These are phyloP conservation scores for Suillia variegata DNA, from an alignment of 2,888 invertebrate species.

Conservation along the genomic window DNA sequence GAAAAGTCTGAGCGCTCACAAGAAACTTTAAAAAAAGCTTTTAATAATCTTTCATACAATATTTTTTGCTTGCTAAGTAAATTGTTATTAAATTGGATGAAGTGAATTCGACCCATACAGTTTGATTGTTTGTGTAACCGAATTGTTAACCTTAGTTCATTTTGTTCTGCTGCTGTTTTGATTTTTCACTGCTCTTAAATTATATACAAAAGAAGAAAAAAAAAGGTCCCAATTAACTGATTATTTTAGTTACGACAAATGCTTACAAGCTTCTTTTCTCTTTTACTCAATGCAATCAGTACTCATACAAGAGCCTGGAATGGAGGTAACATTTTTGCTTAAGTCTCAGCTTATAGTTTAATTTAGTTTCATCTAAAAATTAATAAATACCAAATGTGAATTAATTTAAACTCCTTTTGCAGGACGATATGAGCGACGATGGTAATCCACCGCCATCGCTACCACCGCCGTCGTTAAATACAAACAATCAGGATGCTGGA, in stretches of 20 bases:
- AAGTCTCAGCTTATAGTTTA: background rate
- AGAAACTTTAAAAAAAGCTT: too few relatives aligned
- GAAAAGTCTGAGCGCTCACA: too few relatives aligned
- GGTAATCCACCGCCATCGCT: slow-evolving; percentile 50
- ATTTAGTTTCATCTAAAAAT: too few relatives aligned
- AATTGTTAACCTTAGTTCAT: too few relatives aligned
- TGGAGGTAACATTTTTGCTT: slow-evolving; percentile 47
- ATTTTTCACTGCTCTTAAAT: slow-evolving; percentile 14
- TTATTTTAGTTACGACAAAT: background rate
- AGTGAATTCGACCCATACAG: too few relatives aligned
- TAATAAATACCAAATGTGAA: too few relatives aligned
- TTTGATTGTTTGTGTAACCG: too few relatives aligned
- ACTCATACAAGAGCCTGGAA: slow-evolving; percentile 57
- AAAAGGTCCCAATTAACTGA: background rate
- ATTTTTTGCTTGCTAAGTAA: too few relatives aligned
- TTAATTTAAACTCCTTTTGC: slow-evolving; percentile 27
- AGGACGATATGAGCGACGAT: slow-evolving; percentile 56
- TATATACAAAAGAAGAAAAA: too few relatives aligned
- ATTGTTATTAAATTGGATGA: too few relatives aligned
- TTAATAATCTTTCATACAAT: too few relatives aligned
- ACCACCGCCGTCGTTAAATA: slow-evolving; percentile 44
- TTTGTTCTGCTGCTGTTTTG: slow-evolving; percentile 11
- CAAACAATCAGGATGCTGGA: slow-evolving; percentile 59
- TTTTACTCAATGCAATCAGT: slow-evolving; percentile 49
- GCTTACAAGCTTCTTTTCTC: slow-evolving; percentile 31